Conservation (phyloP, 2,113 vertebrate genomes). For the Hemichromis elongatus region DNA sequence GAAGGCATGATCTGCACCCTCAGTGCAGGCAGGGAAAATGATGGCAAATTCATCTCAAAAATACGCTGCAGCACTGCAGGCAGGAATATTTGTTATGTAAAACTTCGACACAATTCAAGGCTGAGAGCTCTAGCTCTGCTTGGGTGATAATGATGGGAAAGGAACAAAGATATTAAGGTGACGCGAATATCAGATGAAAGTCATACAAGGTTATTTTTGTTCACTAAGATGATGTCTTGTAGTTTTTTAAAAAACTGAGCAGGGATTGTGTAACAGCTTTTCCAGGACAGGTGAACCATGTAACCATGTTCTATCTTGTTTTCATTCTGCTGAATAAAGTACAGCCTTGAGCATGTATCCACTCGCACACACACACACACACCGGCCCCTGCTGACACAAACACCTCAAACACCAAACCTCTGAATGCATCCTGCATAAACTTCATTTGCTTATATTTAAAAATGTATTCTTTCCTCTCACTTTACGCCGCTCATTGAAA, state of each 20-base stretch:
- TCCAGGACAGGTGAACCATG: constrained; percentile 54
- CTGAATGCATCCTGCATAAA: not conserved
- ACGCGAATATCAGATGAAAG: not conserved
- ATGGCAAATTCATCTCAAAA: not conserved
- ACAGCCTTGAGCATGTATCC: constrained; percentile 25
- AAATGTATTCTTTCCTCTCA: not conserved
- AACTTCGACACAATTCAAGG: not conserved
- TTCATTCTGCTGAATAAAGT: constrained; percentile 38
- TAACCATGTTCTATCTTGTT: constrained; percentile 55
- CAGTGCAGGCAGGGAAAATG: not conserved
- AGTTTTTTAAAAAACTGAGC: not conserved
- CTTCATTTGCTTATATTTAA: not conserved
- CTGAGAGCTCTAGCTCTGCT: not conserved
- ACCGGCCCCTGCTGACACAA: not conserved
- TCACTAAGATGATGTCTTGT: not conserved
- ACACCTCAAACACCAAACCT: not conserved
- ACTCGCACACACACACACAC: not conserved
- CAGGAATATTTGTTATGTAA: not conserved
- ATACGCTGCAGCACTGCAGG: not conserved
- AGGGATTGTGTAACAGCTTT: constrained; percentile 50
- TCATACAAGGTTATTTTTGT: not conserved
- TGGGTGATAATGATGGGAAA: not conserved
- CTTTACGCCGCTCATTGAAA: constrained; percentile 13
- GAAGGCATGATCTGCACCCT: not conserved
- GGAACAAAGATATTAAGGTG: not conserved